Percentiles rank a stretch among this genome's conserved stretches.
Evolutionary conservation across 2,888 invertebrate species (phyloP).

Genomic region (Scaptomyza parva): DNA sequence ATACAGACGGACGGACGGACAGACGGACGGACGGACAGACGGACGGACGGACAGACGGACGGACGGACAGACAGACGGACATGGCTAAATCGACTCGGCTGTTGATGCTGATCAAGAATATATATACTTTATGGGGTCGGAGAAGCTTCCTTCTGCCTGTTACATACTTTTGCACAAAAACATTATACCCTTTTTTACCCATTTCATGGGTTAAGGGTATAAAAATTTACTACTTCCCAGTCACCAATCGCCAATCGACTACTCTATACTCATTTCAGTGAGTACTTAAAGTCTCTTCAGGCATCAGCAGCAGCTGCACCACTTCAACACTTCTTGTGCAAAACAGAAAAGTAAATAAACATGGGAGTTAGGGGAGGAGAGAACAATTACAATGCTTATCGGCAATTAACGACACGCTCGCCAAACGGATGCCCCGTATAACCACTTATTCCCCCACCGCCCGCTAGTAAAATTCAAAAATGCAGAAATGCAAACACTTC

Average conservation of each 20-base stretch:
- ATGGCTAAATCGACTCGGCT: too few relatives aligned
- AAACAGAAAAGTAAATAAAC: constrained; percentile 49
- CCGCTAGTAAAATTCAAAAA: constrained; percentile 38
- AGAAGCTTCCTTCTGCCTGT: too few relatives aligned
- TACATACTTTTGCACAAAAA: too few relatives aligned
- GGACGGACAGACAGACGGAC: too few relatives aligned
- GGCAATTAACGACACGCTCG: constrained; percentile 64
- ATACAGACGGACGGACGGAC: too few relatives aligned
- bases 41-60: too few relatives aligned
- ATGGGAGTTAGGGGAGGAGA: constrained; percentile 21
- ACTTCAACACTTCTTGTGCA: constrained; percentile 52
- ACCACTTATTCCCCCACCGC: not conserved
- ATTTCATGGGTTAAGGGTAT: too few relatives aligned
- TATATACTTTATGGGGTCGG: too few relatives aligned
- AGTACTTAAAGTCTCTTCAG: constrained; percentile 13
- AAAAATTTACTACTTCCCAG: not conserved
- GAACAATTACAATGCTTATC: constrained; percentile 65
- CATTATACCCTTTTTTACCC: too few relatives aligned
- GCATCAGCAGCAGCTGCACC: constrained; percentile 59
- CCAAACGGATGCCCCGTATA: constrained; percentile 27
- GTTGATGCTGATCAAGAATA: too few relatives aligned
- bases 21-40: too few relatives aligned
- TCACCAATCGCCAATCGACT: constrained; percentile 1
- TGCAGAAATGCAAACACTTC: constrained; percentile 44
- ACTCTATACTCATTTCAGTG: constrained; percentile 21